Evolutionary conservation across 1,140 invertebrate species (phyloP).

Genomic region (Apis laboriosa): DNA sequence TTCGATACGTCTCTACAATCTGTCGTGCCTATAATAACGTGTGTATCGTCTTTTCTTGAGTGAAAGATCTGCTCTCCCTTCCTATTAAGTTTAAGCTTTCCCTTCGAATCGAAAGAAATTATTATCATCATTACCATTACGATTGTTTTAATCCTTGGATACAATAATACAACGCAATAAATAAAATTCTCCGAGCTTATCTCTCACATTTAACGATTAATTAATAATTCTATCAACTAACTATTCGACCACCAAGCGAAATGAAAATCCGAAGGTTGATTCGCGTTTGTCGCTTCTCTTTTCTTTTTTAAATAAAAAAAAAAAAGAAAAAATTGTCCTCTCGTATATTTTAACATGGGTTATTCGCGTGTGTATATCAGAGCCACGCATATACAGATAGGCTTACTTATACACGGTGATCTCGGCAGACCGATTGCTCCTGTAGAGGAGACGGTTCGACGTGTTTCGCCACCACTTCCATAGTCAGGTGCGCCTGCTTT

Average conservation of each 20-base stretch:
- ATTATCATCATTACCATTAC: too few relatives aligned
- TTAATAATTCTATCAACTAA: background rate
- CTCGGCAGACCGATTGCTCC: conserved; percentile 74
- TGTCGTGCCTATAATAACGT: background rate
- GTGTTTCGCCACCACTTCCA: conserved; percentile 77
- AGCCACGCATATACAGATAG: conserved; percentile 8
- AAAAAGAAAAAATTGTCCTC: background rate
- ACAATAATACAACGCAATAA: too few relatives aligned
- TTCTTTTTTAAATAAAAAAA: background rate
- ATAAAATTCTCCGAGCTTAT: too few relatives aligned
- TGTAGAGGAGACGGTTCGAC: conserved; percentile 74
- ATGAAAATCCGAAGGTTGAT: background rate
- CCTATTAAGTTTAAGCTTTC: background rate
- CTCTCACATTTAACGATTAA: too few relatives aligned
- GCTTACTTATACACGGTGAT: conserved; percentile 75
- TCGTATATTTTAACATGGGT: background rate
- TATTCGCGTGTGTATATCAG: background rate
- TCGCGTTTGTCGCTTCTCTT: background rate
- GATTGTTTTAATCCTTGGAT: too few relatives aligned
- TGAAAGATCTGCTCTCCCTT: background rate
- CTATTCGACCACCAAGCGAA: background rate
- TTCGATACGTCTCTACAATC: conserved; percentile 9
- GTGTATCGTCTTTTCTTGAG: background rate
- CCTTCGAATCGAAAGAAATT: too few relatives aligned
- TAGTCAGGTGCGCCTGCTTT: conserved; percentile 79